Percentiles rank a stretch among this genome's conserved stretches.
phyloP scores from a whole-genome alignment of 2,113 vertebrate genomes.

The Tursiops truncatus region DNA sequence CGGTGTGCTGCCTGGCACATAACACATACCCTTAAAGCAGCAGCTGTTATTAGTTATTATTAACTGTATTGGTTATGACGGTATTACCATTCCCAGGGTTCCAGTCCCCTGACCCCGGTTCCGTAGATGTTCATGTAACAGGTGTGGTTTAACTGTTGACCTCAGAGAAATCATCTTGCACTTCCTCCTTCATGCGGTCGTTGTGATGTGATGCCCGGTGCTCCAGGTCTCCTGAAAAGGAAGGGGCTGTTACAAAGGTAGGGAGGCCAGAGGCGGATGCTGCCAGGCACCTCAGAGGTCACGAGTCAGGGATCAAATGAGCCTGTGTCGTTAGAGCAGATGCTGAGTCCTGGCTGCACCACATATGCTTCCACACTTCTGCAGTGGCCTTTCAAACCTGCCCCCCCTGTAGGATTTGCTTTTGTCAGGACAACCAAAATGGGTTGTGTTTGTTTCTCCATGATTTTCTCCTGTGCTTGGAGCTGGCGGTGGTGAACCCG shows the following conservation, averaged over 20 bases:
- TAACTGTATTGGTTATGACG: background rate
- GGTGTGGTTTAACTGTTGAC: background rate
- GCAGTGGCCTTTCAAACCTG: background rate
- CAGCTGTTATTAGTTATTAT: background rate
- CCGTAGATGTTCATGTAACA: background rate
- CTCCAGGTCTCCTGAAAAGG: background rate
- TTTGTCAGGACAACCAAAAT: slow-evolving; percentile 1
- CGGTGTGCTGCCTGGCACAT: background rate
- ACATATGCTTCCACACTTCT: background rate
- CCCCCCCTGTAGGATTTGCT: background rate
- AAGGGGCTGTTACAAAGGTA: background rate
- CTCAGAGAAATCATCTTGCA: background rate
- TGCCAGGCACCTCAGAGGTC: background rate
- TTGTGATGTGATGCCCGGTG: background rate
- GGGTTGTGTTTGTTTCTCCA: background rate
- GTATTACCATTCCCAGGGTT: background rate
- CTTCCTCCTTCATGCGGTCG: background rate
- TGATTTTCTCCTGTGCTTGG: background rate
- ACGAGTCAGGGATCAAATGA: background rate
- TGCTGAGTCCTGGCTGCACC: background rate
- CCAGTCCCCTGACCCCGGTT: background rate
- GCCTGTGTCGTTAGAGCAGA: too few relatives aligned
- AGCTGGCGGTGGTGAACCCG: background rate
- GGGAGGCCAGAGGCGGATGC: background rate
- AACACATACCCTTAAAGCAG: background rate